These are phyloP conservation scores for Pseudochirops cupreus DNA, from an alignment of 2,797 vertebrate species.

Conservation along the genomic window DNA sequence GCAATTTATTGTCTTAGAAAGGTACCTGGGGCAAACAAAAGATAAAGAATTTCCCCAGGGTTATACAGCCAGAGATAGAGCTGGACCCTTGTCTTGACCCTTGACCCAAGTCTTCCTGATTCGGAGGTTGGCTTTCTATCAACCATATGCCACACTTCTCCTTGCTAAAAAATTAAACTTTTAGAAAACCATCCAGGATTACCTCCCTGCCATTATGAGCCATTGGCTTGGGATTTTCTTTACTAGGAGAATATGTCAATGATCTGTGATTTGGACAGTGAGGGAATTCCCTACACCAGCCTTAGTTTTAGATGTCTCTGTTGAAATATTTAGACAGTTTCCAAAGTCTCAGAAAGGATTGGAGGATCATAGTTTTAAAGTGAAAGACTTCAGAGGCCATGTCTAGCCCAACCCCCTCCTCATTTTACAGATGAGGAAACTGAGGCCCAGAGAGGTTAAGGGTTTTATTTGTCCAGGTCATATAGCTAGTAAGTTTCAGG, in stretches of 20 bases:
- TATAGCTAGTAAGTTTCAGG: not conserved
- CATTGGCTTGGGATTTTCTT: not conserved
- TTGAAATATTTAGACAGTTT: not conserved
- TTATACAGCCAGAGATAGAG: not conserved
- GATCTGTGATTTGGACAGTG: not conserved
- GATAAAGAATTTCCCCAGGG: not conserved
- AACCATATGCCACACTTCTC: not conserved
- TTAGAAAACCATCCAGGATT: not conserved
- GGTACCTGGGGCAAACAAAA: not conserved
- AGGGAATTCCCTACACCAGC: not conserved
- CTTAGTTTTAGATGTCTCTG: not conserved
- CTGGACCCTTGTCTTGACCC: too few relatives aligned
- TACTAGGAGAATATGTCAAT: not conserved
- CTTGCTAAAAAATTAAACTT: not conserved
- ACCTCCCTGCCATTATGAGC: not conserved
- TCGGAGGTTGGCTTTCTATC: not conserved
- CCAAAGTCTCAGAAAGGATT: not conserved
- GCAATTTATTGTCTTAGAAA: not conserved
- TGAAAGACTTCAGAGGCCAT: not conserved
- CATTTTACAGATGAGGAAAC: not conserved
- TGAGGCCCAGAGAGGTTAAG: not conserved
- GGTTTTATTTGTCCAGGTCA: not conserved
- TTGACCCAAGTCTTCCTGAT: not conserved
- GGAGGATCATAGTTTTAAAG: not conserved
- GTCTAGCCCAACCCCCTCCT: not conserved